Evolutionary conservation across 37 sponge, comb jelly and placozoan species (phyloP), one percentile per base, ranked within the genome.

Genomic region (Ianthella basta): DNA sequence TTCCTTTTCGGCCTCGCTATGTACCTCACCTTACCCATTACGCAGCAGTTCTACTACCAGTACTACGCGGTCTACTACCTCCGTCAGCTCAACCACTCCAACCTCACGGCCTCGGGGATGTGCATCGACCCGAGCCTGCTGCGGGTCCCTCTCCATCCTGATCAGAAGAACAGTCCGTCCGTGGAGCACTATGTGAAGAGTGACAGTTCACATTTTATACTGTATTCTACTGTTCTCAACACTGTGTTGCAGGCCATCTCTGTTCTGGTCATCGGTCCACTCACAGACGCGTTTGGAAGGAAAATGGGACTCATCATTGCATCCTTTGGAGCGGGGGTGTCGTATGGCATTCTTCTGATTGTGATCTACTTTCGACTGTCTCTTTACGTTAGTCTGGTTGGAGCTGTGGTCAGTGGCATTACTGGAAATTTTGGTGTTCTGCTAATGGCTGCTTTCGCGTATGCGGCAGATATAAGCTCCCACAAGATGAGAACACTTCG

Each of bases 31-130:
- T 21, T 67, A 8, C 80, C 68, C 33, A 32, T 86, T 23, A 86
- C 82, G 56, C 82, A 89, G 75, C 87, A 89, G 56, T 92, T 89
- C 82, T 40, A 63, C 72, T 89, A 82, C 70, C 86, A 92, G 56
- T 19, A 38, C 14, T 80, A 69, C 69, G 86, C 61, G 23, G 33
- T 50, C 0, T 24, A 75, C 78, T 75, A 75, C 15, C 54, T 75
- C 18, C 44, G 54, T 18, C 50, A 75, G 54, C 25, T 41, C 54
- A 36, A 36, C 20, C 27, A 61, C 29, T 29, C 27, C 64, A 75
- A 75, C 54, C n/a, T 40, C 24, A 25, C 78, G 44, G 25, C 25
- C 21, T 53, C 78, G 21, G 53, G 78, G 40, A 50, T 75, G 54
- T 75, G 78, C 78, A 19, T 75, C 21, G n/a, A 36, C 21, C n/a